Base-by-base conservation (phyloP, 2,113 vertebrate genomes). In the Cardinalis cardinalis region DNA sequence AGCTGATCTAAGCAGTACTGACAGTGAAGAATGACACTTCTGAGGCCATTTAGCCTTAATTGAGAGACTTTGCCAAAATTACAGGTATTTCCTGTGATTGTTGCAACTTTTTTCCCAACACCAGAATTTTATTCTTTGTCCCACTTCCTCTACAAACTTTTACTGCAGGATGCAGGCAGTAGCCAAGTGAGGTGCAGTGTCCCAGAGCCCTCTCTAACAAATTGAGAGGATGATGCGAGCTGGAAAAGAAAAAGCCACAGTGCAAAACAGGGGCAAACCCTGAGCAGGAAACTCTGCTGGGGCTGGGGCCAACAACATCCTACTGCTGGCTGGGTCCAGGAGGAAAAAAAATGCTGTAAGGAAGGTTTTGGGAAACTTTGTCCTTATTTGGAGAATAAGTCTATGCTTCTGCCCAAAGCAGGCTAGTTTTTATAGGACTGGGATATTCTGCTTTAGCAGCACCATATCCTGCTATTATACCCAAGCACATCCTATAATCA, bases 81-180 rank as follows among this genome's bases (percentile, higher is more conserved):
- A 10, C 59, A 83, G 94, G 53, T 89, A 88, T 91, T 96, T 96
- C 93, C 93, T 91, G 78, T 0, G 6, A 95, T 96, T 95, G 94
- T 94, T 86, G 72, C 12, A 55, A 55, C 3, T 44, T 84, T 76
- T 77, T 94, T 53, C 85, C 46, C 72, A 79, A 73, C 60, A 59
- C 25, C 48, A 94, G 56, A 88, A 87, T 82, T 87, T 91, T 83
- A 18, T 87, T 84, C 87, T 94, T 92, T 89, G 87, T 94, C 64
- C 59, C 43, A 66, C 60, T 95, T 96, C 93, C 95, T 85, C 72
- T 59, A 16, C 48, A 85, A 36, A 43, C 25, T 88, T 92, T 85
- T 92, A 91, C 63, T 95, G 78, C 94, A 96, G 89, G 93, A 94
- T 96, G 87, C 91, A 94, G 94, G 82, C 93, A 84, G 61, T 44